A percentile compares a stretch with the other conserved stretches of the same genome.
Evolutionary conservation across 2,113 vertebrate genomes (phyloP).

Genomic region (Amphiprion percula): DNA sequence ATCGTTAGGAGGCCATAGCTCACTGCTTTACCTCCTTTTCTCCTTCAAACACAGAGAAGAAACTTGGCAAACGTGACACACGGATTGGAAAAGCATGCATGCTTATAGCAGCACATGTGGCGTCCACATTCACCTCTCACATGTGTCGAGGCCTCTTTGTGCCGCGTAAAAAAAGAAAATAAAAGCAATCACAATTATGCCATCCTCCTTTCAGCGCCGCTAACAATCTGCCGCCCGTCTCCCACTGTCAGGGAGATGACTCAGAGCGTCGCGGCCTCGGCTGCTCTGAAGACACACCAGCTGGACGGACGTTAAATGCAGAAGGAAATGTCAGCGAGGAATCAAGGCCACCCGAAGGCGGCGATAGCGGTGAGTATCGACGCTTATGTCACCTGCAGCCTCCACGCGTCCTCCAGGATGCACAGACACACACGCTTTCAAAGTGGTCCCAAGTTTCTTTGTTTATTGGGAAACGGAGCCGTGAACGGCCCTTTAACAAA

Average conservation of each 20-base stretch:
- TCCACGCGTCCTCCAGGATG: constrained; percentile 1
- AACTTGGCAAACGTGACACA: constrained; percentile 43
- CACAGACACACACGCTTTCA: background rate
- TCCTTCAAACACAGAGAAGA: background rate
- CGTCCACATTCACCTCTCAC: constrained; percentile 17
- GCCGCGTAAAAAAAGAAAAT: background rate
- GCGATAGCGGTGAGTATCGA: background rate
- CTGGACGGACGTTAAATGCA: background rate
- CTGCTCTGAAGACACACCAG: constrained; percentile 22
- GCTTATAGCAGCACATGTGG: constrained; percentile 55
- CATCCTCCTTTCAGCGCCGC: constrained; percentile 37
- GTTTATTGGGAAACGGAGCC: constrained; percentile 66
- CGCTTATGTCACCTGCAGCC: constrained; percentile 35
- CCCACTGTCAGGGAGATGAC: constrained; percentile 65
- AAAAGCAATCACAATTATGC: constrained; percentile 58
- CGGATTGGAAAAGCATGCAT: background rate
- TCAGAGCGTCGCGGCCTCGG: constrained; percentile 58
- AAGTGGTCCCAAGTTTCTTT: constrained; percentile 46
- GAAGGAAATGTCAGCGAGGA: constrained; percentile 16
- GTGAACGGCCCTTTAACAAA: constrained; percentile 20
- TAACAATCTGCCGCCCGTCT: constrained; percentile 34
- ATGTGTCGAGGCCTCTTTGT: constrained; percentile 47
- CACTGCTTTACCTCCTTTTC: background rate
- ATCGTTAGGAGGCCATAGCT: constrained; percentile 35
- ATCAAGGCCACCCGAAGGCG: background rate